Evolutionary conservation across 2,113 vertebrate species (phyloP).

Genomic region (Willisornis vidua): DNA sequence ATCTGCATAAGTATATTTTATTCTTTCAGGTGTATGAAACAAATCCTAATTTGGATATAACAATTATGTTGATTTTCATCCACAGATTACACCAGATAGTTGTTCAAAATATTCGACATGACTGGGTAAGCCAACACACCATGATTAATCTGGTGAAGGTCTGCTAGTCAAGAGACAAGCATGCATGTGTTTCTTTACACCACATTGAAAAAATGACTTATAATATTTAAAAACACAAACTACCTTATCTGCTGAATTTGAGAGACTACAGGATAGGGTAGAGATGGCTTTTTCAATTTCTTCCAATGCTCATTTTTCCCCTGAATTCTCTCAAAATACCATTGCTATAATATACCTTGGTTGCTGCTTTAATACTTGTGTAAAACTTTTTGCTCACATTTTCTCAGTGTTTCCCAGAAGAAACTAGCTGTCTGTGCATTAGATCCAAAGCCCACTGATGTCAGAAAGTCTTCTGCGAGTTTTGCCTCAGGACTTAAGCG

Average conservation of each 20-base stretch:
- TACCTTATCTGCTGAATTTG: not conserved
- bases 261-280: not conserved
- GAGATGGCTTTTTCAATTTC: not conserved
- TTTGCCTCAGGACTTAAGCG: conserved; percentile 32
- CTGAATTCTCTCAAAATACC: not conserved
- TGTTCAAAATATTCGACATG: not conserved
- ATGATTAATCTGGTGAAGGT: not conserved
- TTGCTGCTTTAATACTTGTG: not conserved
- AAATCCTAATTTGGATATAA: not conserved
- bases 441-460: conserved; percentile 35
- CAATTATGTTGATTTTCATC: not conserved
- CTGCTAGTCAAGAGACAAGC: not conserved
- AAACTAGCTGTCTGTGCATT: conserved; percentile 19
- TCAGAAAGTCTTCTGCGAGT: conserved; percentile 7
- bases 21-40: not conserved
- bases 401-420: conserved; percentile 32
- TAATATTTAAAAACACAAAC: not conserved
- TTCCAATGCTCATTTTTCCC: not conserved
- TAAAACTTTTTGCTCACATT: conserved; percentile 45
- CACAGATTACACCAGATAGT: not conserved
- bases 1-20: not conserved
- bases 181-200: not conserved
- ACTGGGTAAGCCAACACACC: not conserved
- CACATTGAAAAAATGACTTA: not conserved
- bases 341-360: not conserved